Evolutionary conservation across 2,888 invertebrate genomes (phyloP).

Genomic region (Lepas anatifera): DNA sequence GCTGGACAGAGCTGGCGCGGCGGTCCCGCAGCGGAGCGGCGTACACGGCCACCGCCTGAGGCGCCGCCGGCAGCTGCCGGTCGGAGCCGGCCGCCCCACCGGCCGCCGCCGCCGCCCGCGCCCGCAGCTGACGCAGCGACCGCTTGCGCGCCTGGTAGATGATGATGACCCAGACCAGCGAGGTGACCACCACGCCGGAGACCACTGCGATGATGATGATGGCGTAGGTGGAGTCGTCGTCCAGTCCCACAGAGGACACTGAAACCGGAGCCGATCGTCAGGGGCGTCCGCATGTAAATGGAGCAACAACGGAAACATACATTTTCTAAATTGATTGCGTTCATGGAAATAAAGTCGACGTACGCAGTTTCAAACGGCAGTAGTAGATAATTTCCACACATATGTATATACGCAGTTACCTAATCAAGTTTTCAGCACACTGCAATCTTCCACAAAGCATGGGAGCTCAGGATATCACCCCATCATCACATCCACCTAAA

Average conservation of each 20-base stretch:
- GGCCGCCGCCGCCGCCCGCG: background rate
- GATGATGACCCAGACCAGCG: slow-evolving; percentile 80
- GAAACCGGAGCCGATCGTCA: no score
- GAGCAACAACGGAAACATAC: no score
- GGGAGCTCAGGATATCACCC: no score
- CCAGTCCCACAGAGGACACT: background rate
- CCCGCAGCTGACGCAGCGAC: slow-evolving; percentile 31
- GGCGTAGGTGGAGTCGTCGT: slow-evolving; percentile 48
- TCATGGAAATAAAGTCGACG: no score
- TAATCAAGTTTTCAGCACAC: no score
- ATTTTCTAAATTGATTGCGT: no score
- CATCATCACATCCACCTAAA: no score
- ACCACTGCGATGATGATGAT: slow-evolving; percentile 81
- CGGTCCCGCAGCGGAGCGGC: background rate
- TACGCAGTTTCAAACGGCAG: no score
- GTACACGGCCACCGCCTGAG: background rate
- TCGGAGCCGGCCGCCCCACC: background rate
- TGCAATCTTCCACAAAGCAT: no score
- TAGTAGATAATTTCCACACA: no score
- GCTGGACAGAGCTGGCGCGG: background rate
- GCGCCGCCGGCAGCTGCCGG: slow-evolving; percentile 1
- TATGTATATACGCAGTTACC: no score
- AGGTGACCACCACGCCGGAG: slow-evolving; percentile 82
- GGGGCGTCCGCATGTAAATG: no score
- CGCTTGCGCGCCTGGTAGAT: slow-evolving; percentile 71